These are phyloP conservation scores for Synanthedon formicaeformis DNA, from an alignment of 2,888 invertebrate genomes.

Conservation along the genomic window DNA sequence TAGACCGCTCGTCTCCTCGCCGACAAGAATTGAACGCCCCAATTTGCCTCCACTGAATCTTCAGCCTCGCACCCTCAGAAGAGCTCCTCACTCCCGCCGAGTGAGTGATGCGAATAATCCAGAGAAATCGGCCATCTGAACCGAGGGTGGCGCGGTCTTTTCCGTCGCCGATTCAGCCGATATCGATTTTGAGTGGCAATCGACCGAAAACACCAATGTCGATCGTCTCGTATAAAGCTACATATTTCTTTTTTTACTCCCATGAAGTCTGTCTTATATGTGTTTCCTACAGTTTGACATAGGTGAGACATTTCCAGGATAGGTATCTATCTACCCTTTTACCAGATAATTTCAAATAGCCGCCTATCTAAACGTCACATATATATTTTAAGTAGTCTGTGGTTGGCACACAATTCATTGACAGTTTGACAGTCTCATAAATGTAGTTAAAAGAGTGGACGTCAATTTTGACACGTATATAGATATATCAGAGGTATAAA, in stretches of 20 bases:
- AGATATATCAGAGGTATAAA: no score
- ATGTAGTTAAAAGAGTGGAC: no score
- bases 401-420: no score
- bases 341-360: no score
- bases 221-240: conserved; percentile 56
- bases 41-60: conserved; percentile 84
- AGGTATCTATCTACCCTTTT: no score
- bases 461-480: no score
- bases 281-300: no score
- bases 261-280: no score
- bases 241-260: background rate
- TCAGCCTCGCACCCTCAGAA: conserved; percentile 62
- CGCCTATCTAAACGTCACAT: no score
- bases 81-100: conserved; percentile 59
- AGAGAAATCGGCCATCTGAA: conserved; percentile 65
- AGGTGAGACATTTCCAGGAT: no score
- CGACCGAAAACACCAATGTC: conserved; percentile 40
- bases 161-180: conserved; percentile 65
- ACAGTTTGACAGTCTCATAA: no score
- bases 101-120: conserved; percentile 61
- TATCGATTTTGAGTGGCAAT: conserved; percentile 56
- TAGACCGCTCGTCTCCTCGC: conserved; percentile 81
- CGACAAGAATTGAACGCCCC: conserved; percentile 85
- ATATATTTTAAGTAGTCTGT: no score
- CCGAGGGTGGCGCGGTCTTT: conserved; percentile 64